These are phyloP conservation scores for Eilema caniola DNA, from an alignment of 2,888 invertebrate genomes.

Conservation along the genomic window DNA sequence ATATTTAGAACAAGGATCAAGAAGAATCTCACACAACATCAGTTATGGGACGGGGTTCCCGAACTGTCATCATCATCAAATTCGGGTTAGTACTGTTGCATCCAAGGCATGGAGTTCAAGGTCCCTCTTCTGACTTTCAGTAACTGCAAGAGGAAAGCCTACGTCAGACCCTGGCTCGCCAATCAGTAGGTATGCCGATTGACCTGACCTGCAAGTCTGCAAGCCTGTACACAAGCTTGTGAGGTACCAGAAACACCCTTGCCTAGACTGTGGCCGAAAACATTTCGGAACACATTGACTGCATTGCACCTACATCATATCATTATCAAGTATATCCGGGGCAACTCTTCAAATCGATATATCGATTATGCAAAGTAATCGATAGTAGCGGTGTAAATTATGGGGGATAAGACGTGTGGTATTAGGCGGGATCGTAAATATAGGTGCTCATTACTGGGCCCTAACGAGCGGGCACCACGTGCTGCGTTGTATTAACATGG, in stretches of 20 bases:
- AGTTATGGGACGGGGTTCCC: too few species aligned
- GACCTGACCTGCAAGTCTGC: too few species aligned
- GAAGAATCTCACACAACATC: not conserved
- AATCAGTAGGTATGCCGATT: too few species aligned
- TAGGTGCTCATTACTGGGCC: constrained; percentile 72
- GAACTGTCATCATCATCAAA: too few species aligned
- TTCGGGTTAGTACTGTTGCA: too few species aligned
- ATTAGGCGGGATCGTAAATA: constrained; percentile 75
- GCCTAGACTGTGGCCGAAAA: not conserved
- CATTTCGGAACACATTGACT: not conserved
- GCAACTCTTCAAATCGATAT: constrained; percentile 34
- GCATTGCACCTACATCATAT: not conserved
- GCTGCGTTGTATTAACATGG: constrained; percentile 62
- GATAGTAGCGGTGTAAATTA: constrained; percentile 34
- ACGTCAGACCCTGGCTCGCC: too few species aligned
- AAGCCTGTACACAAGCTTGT: too few species aligned
- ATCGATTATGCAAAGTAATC: constrained; percentile 45
- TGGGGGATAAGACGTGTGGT: constrained; percentile 38
- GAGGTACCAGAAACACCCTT: too few species aligned
- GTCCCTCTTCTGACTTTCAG: too few species aligned
- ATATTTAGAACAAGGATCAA: too few species aligned
- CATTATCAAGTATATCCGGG: not conserved
- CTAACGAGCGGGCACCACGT: constrained; percentile 74
- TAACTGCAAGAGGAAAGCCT: too few species aligned
- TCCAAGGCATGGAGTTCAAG: too few species aligned